Base-by-base conservation (phyloP, 2,888 invertebrate species). In the Trichogramma evanescens region DNA sequence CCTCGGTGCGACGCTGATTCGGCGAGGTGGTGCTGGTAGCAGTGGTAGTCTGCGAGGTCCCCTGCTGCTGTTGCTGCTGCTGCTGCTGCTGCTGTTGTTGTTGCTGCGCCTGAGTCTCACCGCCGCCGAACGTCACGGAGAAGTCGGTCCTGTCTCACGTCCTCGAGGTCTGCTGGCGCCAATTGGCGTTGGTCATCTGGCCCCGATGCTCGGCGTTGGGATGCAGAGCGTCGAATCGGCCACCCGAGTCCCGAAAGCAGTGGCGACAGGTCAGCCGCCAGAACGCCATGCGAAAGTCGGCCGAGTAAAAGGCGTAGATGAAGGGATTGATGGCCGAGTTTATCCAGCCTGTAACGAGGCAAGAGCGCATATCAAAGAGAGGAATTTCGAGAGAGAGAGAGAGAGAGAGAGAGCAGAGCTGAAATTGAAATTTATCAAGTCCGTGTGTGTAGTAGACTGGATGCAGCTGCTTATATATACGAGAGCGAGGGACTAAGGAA, bases 261-360 rank as follows among this genome's bases (percentile, higher is more conserved):
- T 86, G 86, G 63, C 82, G 84, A 57, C 88, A 84, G 0, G 93
- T 93, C 44, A 93, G 79, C 65, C 91, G 82, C 91, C 91, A 92
- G 72, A 93, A 92, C 0, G 93, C 92, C 67, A 89, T 83, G 71
- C 92, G 84, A 74, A 93, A 93, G 74, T 93, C 93, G 0, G 89
- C 89, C 63, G 91, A 92, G 78, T 92, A 93, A 73, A 93, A 93
- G 26, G 93, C 92, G 72, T 93, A 93, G 70, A 93, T 93, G 74
- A 93, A 92, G 0, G 93, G 93, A 79, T 93, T 93, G 65, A 93
- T 91, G 4, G 91, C 91, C 0, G 91, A 91, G 74, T 93, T 93
- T 70, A 91, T 88, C 91, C 93, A 93, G 0, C 92, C 81, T 81
- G 70, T 10, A 72, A 61, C 26, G 26, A 26, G 26, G 26, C 26